phyloP scores from a whole-genome alignment of 2,888 invertebrate genomes.

The Anorthoa munda region DNA sequence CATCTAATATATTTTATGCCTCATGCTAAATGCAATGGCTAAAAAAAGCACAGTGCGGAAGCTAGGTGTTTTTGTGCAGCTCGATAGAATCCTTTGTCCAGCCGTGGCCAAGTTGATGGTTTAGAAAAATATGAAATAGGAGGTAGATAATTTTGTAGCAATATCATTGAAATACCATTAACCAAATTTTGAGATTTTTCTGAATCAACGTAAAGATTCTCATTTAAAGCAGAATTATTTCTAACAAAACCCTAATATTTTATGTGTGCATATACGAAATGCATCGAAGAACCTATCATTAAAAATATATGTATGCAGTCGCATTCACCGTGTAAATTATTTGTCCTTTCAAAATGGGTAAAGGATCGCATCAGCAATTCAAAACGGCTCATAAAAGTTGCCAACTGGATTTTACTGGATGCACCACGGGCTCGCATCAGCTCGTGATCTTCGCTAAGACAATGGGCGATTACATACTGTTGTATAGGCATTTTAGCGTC shows the following conservation, averaged over 20 bases:
- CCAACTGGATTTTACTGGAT: constrained; percentile 72
- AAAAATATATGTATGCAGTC: constrained; percentile 57
- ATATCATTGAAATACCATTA: too few relatives aligned
- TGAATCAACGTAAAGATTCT: background rate
- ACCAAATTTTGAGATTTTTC: background rate
- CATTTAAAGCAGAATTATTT: background rate
- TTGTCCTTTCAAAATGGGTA: constrained; percentile 63
- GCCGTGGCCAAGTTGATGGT: too few relatives aligned
- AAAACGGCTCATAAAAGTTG: constrained; percentile 66
- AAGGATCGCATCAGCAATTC: constrained; percentile 64
- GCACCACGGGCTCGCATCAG: constrained; percentile 79
- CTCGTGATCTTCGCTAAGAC: constrained; percentile 85
- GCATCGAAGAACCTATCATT: constrained; percentile 40
- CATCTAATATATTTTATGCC: background rate
- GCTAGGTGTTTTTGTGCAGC: background rate
- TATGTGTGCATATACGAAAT: constrained; percentile 18
- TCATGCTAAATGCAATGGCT: background rate
- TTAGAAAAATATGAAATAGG: too few relatives aligned
- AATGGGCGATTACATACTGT: constrained; percentile 85
- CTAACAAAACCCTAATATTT: constrained; percentile 1
- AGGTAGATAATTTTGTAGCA: background rate
- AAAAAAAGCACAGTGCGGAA: background rate
- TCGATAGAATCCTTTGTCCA: background rate
- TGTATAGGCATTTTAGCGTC: constrained; percentile 76
- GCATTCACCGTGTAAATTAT: constrained; percentile 66